phyloP scores from a whole-genome alignment of 2,113 vertebrate genomes.

The Chrysemys picta region DNA sequence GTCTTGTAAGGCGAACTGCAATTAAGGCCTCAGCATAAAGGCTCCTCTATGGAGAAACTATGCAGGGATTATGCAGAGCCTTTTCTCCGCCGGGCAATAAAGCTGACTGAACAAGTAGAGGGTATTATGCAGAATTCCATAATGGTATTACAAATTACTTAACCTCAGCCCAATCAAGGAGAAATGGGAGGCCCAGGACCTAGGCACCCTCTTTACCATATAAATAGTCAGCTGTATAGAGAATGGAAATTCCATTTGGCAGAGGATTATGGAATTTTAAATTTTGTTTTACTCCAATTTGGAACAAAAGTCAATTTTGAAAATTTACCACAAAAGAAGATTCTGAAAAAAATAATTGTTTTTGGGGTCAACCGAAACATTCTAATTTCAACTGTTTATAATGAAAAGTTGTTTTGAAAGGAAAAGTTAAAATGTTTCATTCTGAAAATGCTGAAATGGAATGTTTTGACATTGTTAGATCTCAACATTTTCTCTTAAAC shows the following conservation, averaged over 20 bases:
- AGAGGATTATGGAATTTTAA: not conserved
- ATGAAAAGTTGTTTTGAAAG: not conserved
- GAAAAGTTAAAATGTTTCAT: not conserved
- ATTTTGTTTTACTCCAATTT: not conserved
- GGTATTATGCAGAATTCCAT: too few species aligned
- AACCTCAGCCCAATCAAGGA: too few species aligned
- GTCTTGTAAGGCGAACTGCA: not conserved
- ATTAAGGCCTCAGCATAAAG: not conserved
- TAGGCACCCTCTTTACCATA: too few species aligned
- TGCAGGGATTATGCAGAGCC: too few species aligned
- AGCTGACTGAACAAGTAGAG: too few species aligned
- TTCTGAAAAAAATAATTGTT: not conserved
- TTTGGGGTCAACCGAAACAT: not conserved
- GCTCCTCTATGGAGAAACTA: too few species aligned
- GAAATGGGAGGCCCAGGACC: too few species aligned
- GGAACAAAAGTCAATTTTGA: not conserved
- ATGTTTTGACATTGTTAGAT: not conserved
- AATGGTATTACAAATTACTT: too few species aligned
- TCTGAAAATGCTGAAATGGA: not conserved
- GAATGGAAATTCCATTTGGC: not conserved
- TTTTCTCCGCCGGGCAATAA: too few species aligned
- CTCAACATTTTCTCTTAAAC: not conserved
- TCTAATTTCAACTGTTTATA: not conserved
- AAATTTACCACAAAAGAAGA: not conserved
- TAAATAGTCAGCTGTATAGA: not conserved